These are phyloP conservation scores for Stegastes partitus DNA, from an alignment of 2,113 vertebrate species.

Conservation along the genomic window DNA sequence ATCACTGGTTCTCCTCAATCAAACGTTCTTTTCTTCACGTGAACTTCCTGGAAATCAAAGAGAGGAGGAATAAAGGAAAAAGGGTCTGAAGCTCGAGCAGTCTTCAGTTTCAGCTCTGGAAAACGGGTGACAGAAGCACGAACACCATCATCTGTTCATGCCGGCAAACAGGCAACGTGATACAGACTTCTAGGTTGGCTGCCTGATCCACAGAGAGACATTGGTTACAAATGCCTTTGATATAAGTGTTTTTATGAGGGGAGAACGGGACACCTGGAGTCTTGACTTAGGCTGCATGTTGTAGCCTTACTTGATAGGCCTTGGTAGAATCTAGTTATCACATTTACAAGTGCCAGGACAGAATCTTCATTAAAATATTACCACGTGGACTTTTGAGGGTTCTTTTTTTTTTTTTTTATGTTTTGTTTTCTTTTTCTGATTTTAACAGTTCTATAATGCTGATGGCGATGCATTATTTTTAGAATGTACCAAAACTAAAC, in stretches of 20 bases:
- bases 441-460: constrained; percentile 67
- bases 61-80: constrained; percentile 7
- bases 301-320: constrained; percentile 74
- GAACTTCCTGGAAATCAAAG: constrained; percentile 52
- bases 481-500: constrained; percentile 81
- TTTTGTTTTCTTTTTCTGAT: constrained; percentile 56
- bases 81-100: constrained; percentile 13
- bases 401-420: constrained; percentile 31
- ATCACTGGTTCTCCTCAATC: constrained; percentile 30
- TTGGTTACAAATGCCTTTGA: constrained; percentile 67
- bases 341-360: constrained; percentile 82
- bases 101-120: constrained; percentile 26
- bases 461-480: constrained; percentile 71
- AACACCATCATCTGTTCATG: constrained; percentile 8
- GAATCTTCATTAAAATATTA: constrained; percentile 73
- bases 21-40: constrained; percentile 44
- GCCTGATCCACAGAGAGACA: constrained; percentile 44
- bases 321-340: constrained; percentile 79
- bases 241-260: constrained; percentile 42
- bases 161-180: constrained; percentile 17
- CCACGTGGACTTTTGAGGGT: constrained; percentile 63
- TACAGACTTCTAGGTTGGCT: constrained; percentile 13
- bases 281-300: constrained; percentile 74
- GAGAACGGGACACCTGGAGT: constrained; percentile 58
- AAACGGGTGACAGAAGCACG: constrained; percentile 23